phyloP scores from a whole-genome alignment of 2,888 invertebrate species.

The Lasioglossum leucozonium region DNA sequence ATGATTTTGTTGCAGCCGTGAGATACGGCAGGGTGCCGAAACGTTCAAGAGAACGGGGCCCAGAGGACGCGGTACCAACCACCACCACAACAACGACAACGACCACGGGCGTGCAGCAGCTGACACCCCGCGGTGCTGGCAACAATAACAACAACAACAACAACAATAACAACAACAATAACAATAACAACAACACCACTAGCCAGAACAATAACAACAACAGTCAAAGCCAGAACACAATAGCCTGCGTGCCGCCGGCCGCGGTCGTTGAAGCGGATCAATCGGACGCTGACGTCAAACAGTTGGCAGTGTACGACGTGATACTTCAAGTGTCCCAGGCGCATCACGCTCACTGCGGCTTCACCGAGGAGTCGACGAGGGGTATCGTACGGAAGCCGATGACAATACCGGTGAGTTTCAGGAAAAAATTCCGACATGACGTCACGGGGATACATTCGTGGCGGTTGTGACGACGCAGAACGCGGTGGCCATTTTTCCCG shows the following conservation, averaged over 20 bases:
- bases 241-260: slow-evolving; percentile 81
- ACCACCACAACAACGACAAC: slow-evolving; percentile 82
- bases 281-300: slow-evolving; percentile 85
- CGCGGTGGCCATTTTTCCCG: too few relatives aligned
- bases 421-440: background rate
- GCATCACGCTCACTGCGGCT: slow-evolving; percentile 94
- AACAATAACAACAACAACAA: slow-evolving; percentile 86
- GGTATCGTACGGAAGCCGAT: slow-evolving; percentile 90
- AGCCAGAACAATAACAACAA: slow-evolving; percentile 73
- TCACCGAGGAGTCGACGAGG: slow-evolving; percentile 93
- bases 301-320: slow-evolving; percentile 91
- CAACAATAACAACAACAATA: slow-evolving; percentile 85
- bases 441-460: background rate
- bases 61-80: slow-evolving; percentile 86
- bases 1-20: slow-evolving; percentile 88
- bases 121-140: slow-evolving; percentile 80
- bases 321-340: slow-evolving; percentile 93
- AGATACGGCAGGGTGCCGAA: slow-evolving; percentile 98
- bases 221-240: slow-evolving; percentile 81
- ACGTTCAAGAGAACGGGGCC: slow-evolving; percentile 92
- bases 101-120: slow-evolving; percentile 76
- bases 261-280: slow-evolving; percentile 85
- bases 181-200: slow-evolving; percentile 69
- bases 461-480: slow-evolving; percentile 9
- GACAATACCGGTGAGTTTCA: slow-evolving; percentile 86